Evolutionary conservation across 2,113 vertebrate genomes (phyloP), one percentile per base, ranked within the genome.

Genomic region (Oplegnathus fasciatus): DNA sequence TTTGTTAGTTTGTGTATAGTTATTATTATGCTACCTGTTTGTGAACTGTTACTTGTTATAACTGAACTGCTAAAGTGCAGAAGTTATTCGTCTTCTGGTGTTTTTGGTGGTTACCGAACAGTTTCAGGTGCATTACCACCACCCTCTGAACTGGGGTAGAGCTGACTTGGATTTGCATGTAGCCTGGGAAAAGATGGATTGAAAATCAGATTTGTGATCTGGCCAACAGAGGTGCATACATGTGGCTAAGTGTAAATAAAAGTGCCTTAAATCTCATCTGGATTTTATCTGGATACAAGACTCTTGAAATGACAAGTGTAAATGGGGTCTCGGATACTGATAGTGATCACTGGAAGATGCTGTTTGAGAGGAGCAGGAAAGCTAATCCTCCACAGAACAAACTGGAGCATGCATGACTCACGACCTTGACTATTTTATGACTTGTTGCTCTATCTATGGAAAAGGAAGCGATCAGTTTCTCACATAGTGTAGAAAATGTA

Each of bases 381-480:
- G 28, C 22, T 81, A 57, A 73, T 78, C 3, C 5, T 50, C 8
- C 34, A 40, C 18, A 69, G 32, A 69, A 15, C 40, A 52, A 75
- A 67, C 13, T 46, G 42, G 24, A 50, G 15, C 67, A 34, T 32
- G 17, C 50, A 71, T 80, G 71, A 85, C 55, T 64, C 66, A 85
- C 9, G n/a, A 60, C 40, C 48, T 66, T 8, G 7, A 28, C 28
- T 46, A 6, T 44, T 78, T 66, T 55, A 40, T 68, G 34, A 46
- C 48, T 42, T 48, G 54, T 69, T 82, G 55, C 62, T 55, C 20
- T 30, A 8, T 66, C 58, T 18, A 9, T 60, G 9, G 42, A 65
- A 77, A 64, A 37, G 9, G 1, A 4, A 28, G 30, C 1, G 7
- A 71, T 5, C 22, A 0, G 14, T 30, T 32, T 58, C 28, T 46